A percentile compares a stretch with the other conserved stretches of the same genome.
Conservation (phyloP, 2,797 vertebrate genomes). For the Lates japonicus region DNA sequence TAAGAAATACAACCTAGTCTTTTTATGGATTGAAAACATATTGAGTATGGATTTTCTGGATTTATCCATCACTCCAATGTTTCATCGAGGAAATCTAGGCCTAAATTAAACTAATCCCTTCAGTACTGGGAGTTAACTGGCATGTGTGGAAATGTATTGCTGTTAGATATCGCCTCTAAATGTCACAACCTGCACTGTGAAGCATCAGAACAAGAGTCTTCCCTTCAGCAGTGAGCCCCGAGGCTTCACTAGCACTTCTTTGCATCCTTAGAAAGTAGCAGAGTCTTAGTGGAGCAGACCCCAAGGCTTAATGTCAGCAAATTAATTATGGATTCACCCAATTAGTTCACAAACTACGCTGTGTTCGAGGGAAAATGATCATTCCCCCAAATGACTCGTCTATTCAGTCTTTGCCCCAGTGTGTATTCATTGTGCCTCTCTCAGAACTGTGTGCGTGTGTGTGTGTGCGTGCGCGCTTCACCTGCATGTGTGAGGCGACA, state of each 20-base stretch:
- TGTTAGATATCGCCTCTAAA: conserved; percentile 47
- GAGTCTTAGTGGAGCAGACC: conserved; percentile 67
- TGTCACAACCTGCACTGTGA: conserved; percentile 54
- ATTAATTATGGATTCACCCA: conserved; percentile 84
- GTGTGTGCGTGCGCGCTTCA: conserved; percentile 8
- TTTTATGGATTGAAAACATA: conserved; percentile 44
- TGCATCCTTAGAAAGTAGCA: conserved; percentile 71
- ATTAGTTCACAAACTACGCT: conserved; percentile 81
- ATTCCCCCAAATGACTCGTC: conserved; percentile 72
- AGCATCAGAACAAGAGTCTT: conserved; percentile 40
- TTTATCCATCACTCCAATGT: conserved; percentile 47
- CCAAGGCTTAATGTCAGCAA: conserved; percentile 81
- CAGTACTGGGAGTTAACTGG: conserved; percentile 25
- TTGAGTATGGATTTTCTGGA: conserved; percentile 53
- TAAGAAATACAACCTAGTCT: conserved; percentile 8
- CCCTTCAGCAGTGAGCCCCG: conserved; percentile 59
- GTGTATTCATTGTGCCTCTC: conserved; percentile 42
- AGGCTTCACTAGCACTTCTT: conserved; percentile 46
- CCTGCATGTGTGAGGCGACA: conserved; percentile 51
- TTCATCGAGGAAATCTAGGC: conserved; percentile 40
- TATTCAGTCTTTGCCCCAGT: conserved; percentile 62
- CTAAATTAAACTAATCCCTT: conserved; percentile 23
- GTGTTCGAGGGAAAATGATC: conserved; percentile 76
- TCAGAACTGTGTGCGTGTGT: conserved; percentile 40
- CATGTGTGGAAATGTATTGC: conserved; percentile 34